phyloP scores from a whole-genome alignment of 2,888 invertebrate species.

The Nephrotoma flavescens region DNA sequence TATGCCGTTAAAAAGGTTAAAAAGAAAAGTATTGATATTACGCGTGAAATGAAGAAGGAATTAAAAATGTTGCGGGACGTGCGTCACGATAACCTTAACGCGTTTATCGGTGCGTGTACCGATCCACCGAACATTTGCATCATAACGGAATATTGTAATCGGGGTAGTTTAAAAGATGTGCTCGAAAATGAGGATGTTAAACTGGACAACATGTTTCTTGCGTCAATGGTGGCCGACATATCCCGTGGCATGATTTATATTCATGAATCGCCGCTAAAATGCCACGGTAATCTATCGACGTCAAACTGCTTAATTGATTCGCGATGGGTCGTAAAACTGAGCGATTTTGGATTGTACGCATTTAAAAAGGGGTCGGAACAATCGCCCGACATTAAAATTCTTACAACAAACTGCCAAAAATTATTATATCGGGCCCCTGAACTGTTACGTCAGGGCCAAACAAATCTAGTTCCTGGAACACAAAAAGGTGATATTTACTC shows the following conservation, averaged over 20 bases:
- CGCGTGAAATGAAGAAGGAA: slow-evolving; percentile 81
- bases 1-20: slow-evolving; percentile 76
- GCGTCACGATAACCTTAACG: slow-evolving; percentile 81
- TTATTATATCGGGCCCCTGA: slow-evolving; percentile 72
- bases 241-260: slow-evolving; percentile 84
- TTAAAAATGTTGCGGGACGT: slow-evolving; percentile 81
- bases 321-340: slow-evolving; percentile 84
- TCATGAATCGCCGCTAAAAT: slow-evolving; percentile 72
- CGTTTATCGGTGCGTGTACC: slow-evolving; percentile 83
- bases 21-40: slow-evolving; percentile 77
- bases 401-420: slow-evolving; percentile 49
- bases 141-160: slow-evolving; percentile 74
- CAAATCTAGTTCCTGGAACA: slow-evolving; percentile 36
- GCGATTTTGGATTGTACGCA: slow-evolving; percentile 82
- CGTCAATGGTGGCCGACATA: slow-evolving; percentile 87
- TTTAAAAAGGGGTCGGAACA: slow-evolving; percentile 65
- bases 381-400: slow-evolving; percentile 41
- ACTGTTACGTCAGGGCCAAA: slow-evolving; percentile 40
- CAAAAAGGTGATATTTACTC: slow-evolving; percentile 75
- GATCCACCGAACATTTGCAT: slow-evolving; percentile 84
- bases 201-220: slow-evolving; percentile 90
- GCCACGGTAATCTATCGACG: slow-evolving; percentile 76
- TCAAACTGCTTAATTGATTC: slow-evolving; percentile 91
- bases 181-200: slow-evolving; percentile 91
- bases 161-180: slow-evolving; percentile 79